A percentile compares a stretch with the other conserved stretches of the same genome.
Conservation (phyloP, 2,113 vertebrate species). For the Malaclemys terrapin region DNA sequence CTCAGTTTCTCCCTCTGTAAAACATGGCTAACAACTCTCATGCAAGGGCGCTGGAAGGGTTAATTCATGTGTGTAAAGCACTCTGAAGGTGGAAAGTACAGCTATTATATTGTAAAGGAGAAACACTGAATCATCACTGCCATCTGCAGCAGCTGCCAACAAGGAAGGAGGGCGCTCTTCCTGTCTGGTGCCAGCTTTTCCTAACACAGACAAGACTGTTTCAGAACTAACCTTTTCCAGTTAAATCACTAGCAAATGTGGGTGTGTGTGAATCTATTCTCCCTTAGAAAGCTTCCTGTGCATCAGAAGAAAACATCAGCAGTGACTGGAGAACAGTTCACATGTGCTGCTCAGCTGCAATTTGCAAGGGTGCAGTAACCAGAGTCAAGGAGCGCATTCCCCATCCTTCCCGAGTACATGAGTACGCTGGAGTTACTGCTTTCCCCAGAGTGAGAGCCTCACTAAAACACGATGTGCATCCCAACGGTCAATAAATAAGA, state of each 20-base stretch:
- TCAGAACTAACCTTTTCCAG: neutral
- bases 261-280: neutral
- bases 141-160: neutral
- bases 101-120: neutral
- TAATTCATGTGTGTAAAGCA: neutral
- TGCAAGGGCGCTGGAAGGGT: neutral
- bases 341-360: neutral
- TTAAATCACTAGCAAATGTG: neutral
- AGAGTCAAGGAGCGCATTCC: neutral
- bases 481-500: neutral
- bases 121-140: neutral
- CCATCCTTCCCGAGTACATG: neutral
- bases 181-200: neutral
- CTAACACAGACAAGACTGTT: neutral
- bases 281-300: constrained; percentile 31
- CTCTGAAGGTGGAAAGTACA: neutral
- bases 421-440: neutral
- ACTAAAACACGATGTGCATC: neutral
- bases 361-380: neutral
- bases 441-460: neutral
- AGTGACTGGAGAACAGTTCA: constrained; percentile 3
- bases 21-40: neutral
- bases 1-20: neutral
- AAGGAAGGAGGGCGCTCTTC: neutral
- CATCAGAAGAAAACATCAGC: neutral